A percentile compares a stretch with the other conserved stretches of the same genome.
Conservation (phyloP, 2,797 vertebrate genomes). For the Pempheris klunzingeri region DNA sequence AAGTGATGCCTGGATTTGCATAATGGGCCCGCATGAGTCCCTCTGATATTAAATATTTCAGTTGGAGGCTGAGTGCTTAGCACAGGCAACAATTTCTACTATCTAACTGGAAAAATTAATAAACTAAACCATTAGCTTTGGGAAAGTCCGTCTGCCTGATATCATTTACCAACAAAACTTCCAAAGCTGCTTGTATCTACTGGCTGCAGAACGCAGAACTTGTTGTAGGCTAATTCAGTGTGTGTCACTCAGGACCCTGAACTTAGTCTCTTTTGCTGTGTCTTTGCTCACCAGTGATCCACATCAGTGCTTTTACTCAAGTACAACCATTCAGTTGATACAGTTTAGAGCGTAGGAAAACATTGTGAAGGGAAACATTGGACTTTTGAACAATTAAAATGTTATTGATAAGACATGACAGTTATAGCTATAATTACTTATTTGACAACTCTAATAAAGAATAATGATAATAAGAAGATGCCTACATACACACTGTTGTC, state of each 20-base stretch:
- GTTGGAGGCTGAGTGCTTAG: conserved; percentile 2
- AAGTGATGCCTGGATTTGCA: conserved; percentile 74
- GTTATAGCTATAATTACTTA: background rate
- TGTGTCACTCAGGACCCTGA: background rate
- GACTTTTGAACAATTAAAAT: background rate
- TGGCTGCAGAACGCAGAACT: background rate
- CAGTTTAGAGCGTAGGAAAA: no score
- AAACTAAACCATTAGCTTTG: background rate
- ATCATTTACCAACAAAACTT: background rate
- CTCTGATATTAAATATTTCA: conserved; percentile 55
- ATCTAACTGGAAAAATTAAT: background rate
- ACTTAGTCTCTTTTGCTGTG: background rate
- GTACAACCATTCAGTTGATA: no score
- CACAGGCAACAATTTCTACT: rapidly evolving
- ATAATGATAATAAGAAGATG: background rate
- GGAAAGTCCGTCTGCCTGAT: background rate
- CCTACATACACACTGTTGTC: no score
- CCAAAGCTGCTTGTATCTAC: background rate
- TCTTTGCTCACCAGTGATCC: background rate
- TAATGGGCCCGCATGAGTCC: conserved; percentile 65
- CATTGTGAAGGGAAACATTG: no score
- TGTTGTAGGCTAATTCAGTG: background rate
- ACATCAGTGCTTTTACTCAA: background rate
- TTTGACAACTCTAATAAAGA: background rate
- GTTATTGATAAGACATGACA: no score